These are phyloP conservation scores for Archips xylosteana DNA, from an alignment of 2,888 invertebrate species.

Conservation along the genomic window DNA sequence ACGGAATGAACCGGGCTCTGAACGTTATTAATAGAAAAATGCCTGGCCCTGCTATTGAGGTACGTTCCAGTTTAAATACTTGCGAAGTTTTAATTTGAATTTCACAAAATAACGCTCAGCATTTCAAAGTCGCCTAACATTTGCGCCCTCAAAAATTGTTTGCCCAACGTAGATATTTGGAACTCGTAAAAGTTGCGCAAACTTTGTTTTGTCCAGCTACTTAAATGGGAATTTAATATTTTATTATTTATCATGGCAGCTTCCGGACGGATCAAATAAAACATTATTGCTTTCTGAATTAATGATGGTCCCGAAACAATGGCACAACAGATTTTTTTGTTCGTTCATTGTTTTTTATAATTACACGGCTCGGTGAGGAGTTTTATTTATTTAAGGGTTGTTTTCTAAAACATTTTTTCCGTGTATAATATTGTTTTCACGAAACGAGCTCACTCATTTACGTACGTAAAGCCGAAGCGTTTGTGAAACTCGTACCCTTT, in stretches of 20 bases:
- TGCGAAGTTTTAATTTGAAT: slow-evolving; percentile 37
- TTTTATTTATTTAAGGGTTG: slow-evolving; percentile 1
- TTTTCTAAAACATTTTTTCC: slow-evolving; percentile 10
- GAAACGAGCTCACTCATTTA: not conserved
- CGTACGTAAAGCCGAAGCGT: too few species aligned
- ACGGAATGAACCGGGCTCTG: slow-evolving; percentile 91
- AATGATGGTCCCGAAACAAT: slow-evolving; percentile 1
- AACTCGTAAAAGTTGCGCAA: slow-evolving; percentile 27
- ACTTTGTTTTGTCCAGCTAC: slow-evolving; percentile 36
- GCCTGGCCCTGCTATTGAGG: slow-evolving; percentile 95
- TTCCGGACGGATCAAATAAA: slow-evolving; percentile 37
- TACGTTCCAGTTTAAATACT: slow-evolving; percentile 58
- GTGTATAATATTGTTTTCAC: not conserved
- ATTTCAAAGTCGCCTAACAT: slow-evolving; percentile 25
- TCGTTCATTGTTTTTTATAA: slow-evolving; percentile 16
- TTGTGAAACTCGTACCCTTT: too few species aligned
- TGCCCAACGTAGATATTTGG: slow-evolving; percentile 32
- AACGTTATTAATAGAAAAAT: slow-evolving; percentile 93
- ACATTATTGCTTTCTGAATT: slow-evolving; percentile 34
- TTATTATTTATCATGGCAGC: slow-evolving; percentile 28
- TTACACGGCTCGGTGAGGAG: not conserved
- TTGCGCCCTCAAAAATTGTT: slow-evolving; percentile 38
- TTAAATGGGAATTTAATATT: slow-evolving; percentile 34
- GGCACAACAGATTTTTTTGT: slow-evolving; percentile 7
- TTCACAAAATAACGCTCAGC: slow-evolving; percentile 23